These are phyloP conservation scores for Ceratosolen fusciceps DNA, from an alignment of 1,140 invertebrate genomes.

Conservation along the genomic window DNA sequence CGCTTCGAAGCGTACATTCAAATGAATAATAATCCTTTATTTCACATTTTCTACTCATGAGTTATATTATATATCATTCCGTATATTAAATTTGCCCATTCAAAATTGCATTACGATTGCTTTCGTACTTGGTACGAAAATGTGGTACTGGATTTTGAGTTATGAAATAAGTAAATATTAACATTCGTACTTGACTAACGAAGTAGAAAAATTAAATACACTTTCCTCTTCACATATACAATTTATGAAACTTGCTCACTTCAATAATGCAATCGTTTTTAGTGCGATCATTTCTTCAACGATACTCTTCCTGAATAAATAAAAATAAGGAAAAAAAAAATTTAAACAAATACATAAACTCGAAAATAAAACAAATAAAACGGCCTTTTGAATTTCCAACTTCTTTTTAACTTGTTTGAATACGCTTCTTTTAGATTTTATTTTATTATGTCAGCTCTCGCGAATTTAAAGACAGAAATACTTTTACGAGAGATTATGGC, in stretches of 20 bases:
- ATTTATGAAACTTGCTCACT: slow-evolving; percentile 36
- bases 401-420: slow-evolving; percentile 25
- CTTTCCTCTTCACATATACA: slow-evolving; percentile 28
- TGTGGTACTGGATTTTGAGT: background rate
- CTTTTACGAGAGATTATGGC: slow-evolving; percentile 41
- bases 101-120: slow-evolving; percentile 1
- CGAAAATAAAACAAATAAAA: slow-evolving; percentile 19
- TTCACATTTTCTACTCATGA: slow-evolving; percentile 11
- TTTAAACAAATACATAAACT: too few relatives aligned
- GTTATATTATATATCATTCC: slow-evolving; percentile 25
- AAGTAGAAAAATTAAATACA: slow-evolving; percentile 40
- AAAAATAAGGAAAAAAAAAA: slow-evolving; percentile 18
- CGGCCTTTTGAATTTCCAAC: slow-evolving; percentile 17
- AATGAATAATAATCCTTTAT: background rate
- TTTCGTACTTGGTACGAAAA: slow-evolving; percentile 17
- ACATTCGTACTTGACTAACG: slow-evolving; percentile 37
- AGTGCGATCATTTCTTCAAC: slow-evolving; percentile 23
- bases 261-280: slow-evolving; percentile 31
- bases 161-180: slow-evolving; percentile 31
- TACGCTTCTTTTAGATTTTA: slow-evolving; percentile 26
- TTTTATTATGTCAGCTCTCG: slow-evolving; percentile 31
- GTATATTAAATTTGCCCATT: background rate
- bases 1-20: slow-evolving; percentile 35
- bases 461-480: slow-evolving; percentile 21
- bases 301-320: background rate